These are phyloP conservation scores for Laspeyria flexula DNA, from an alignment of 2,888 invertebrate species.

Conservation along the genomic window DNA sequence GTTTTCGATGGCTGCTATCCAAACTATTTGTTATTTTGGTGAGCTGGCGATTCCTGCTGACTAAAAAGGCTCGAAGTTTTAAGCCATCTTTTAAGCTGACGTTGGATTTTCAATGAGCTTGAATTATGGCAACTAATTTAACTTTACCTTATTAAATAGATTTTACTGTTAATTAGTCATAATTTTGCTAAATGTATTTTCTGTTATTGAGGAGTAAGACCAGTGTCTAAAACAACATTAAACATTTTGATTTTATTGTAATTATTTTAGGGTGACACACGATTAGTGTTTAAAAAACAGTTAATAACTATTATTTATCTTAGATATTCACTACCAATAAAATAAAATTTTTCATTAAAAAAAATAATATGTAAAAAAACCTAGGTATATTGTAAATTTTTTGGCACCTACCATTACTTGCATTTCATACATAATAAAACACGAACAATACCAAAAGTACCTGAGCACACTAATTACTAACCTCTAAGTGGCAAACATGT, in stretches of 20 bases:
- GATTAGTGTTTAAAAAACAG: too few species aligned
- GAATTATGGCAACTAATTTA: slow-evolving; percentile 19
- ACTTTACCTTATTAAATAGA: slow-evolving; percentile 8
- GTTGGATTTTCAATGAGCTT: slow-evolving; percentile 21
- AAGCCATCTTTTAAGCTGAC: slow-evolving; percentile 41
- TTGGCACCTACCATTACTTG: neutral
- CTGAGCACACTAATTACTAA: slow-evolving; percentile 72
- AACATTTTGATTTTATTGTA: too few species aligned
- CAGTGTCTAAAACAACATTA: too few species aligned
- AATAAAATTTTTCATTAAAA: too few species aligned
- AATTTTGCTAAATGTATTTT: neutral
- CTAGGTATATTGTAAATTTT: neutral
- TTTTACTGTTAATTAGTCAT: neutral
- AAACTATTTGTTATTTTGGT: slow-evolving; percentile 78
- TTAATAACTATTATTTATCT: too few species aligned
- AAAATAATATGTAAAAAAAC: too few species aligned
- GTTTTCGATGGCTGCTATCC: slow-evolving; percentile 79
- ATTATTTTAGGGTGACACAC: too few species aligned
- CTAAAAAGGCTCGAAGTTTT: slow-evolving; percentile 55
- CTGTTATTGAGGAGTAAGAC: too few species aligned
- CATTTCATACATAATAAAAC: slow-evolving; percentile 20
- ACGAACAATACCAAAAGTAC: too few species aligned
- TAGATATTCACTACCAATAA: too few species aligned
- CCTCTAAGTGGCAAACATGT: slow-evolving; percentile 73
- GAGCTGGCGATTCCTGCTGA: slow-evolving; percentile 56